Evolutionary conservation across 23 tunicate genomes (phyloP), one percentile per base, ranked within the genome.

Genomic region (Trididemnum miniatum): DNA sequence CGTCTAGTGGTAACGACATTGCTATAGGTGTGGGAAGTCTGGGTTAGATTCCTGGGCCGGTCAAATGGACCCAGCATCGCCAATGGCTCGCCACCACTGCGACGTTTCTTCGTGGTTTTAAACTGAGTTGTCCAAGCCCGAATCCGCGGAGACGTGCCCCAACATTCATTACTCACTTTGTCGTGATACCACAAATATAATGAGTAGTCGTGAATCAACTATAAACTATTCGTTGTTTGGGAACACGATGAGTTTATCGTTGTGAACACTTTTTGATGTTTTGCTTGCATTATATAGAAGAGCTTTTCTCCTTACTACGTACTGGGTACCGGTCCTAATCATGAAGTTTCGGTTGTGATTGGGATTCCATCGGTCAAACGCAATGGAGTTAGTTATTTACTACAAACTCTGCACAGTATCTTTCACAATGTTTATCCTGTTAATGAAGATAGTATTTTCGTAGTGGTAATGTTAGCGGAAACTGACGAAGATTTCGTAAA

Each of bases 401-500:
- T 34, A n/a, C 20, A 60, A 35, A 84, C 88, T 1, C 59, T 84
- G 34, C 26, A 33, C 22, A 60, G 75, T 38, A 18, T 84, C 2
- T 75, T 84, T 27, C 37, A 20, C 23, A 84, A 84, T 60, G 63
- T 84, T 40, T 75, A 84, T 31, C 88, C 88, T 1, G 38, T 15
- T 5, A 76, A 76, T 62, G 88, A 84, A 30, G 40, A 84, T 22
- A 63, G 23, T 4, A 44, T 76, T 2, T 26, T 63, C 4, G 35
- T 84, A 22, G 82, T 84, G 38, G 88, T 84, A 1, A 67, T 84
- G 0, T 40, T 84, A 5, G 88, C 88, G 0, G 88, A 84, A 64
- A 64, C 74, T 20, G 76, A 84, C 40, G n/a, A 18, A 26, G 0
- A 76, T 0, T 84, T 34, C 64, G 51, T 62, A 12, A 38, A 59